Base-by-base conservation (phyloP, 2,797 vertebrate genomes). In the Karalla daura region DNA sequence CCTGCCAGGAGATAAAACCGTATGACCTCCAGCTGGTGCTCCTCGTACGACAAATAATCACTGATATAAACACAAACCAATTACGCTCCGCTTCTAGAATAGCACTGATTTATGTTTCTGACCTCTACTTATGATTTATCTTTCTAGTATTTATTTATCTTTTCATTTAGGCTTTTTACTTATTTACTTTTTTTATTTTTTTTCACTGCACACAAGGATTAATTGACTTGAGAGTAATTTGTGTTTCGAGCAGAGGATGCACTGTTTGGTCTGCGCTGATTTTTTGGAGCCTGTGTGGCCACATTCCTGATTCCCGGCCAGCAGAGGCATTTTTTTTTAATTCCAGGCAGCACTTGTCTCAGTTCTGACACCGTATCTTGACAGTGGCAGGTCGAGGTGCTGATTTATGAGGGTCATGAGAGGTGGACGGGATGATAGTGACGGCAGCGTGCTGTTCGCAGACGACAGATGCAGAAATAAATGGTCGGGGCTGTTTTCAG, bases 401-500 rank as follows among this genome's bases (percentile, higher is more conserved):
- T 71, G 60, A 81, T 81, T 71, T 36, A 23, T 28, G 61, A 68
- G 56, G 72, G 70, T 79, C 81, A 67, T 63, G 56, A 60, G 33
- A 75, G 41, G 24, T 10, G 20, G 65, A 58, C 27, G 55, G 41
- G 52, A 70, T 47, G 70, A 62, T 65, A 7, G 54, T 28, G 65
- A 63, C 77, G 67, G 55, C 51, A 46, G 40, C 61, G 25, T 17
- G 50, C 66, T 43, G 43, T 36, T 59, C 5, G 5, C 73, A 36
- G 74, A 62, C 62, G 76, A 78, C 70, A 56, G 65, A 78, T 64
- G 66, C 61, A 76, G 68, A 74, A 79, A 78, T 68, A 78, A 78
- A 76, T 47, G 51, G 62, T 65, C 37, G 11, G 58, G 33, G 53
- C 41, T 74, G 74, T 67, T 80, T 81, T 83, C 72, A 65, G 72